phyloP scores from a whole-genome alignment of 1,140 invertebrate species.

The Brachionus manjavacas region DNA sequence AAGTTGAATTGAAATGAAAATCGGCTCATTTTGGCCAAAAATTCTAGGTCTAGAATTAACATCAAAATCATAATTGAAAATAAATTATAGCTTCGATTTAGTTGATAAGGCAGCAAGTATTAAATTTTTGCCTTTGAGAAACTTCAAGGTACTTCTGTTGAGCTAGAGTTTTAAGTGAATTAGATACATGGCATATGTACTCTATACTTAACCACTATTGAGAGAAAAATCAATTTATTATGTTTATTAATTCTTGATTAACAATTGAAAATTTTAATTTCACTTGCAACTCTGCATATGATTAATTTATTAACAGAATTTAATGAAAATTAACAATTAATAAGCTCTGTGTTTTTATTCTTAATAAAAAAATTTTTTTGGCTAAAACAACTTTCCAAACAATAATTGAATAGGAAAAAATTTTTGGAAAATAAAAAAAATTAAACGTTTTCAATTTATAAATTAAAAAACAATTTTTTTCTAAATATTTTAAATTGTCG shows the following conservation, averaged over 20 bases:
- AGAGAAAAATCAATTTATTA: constrained; percentile 26
- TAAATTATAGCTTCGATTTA: not conserved
- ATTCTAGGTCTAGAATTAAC: not conserved
- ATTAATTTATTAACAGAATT: too few species aligned
- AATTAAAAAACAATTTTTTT: too few species aligned
- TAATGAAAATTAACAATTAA: too few species aligned
- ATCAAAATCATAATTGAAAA: not conserved
- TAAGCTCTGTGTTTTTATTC: too few species aligned
- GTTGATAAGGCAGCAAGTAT: not conserved
- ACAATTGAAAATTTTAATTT: not conserved
- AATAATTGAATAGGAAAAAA: too few species aligned
- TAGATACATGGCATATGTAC: not conserved
- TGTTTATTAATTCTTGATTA: not conserved
- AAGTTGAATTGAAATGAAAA: not conserved
- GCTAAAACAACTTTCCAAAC: too few species aligned
- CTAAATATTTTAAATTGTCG: too few species aligned
- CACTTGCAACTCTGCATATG: not conserved
- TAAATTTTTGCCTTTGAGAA: not conserved
- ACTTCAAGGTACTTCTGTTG: not conserved
- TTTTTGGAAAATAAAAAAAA: too few species aligned
- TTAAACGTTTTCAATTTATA: too few species aligned
- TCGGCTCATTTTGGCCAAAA: not conserved
- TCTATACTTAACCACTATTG: not conserved
- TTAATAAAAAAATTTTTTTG: too few species aligned
- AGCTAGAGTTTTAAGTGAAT: not conserved